A percentile compares a stretch with the other conserved stretches of the same genome.
phyloP scores from a whole-genome alignment of 2,888 invertebrate species.

The Clistopyga incitator region DNA sequence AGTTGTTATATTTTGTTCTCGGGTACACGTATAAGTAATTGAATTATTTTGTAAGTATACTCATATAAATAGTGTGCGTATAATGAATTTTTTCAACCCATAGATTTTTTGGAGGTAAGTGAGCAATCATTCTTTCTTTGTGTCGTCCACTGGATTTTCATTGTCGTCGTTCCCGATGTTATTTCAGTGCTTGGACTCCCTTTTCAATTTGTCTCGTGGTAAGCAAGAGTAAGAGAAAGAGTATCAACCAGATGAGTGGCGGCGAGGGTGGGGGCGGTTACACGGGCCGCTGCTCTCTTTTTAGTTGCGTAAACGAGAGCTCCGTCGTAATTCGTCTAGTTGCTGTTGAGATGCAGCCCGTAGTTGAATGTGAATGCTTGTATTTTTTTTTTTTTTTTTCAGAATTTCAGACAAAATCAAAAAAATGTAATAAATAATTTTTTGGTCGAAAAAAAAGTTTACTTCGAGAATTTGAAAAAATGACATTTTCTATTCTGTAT shows the following conservation, averaged over 20 bases:
- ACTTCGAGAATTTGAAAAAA: too few species aligned
- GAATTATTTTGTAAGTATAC: too few species aligned
- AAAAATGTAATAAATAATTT: too few species aligned
- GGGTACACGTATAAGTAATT: too few species aligned
- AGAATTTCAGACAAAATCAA: too few species aligned
- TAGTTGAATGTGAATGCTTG: not conserved
- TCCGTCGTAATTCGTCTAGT: constrained; percentile 56
- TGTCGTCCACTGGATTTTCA: constrained; percentile 35
- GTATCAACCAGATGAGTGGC: not conserved
- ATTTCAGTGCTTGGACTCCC: constrained; percentile 58
- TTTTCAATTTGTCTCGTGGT: constrained; percentile 64
- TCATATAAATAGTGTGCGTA: not conserved
- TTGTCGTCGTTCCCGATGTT: constrained; percentile 38
- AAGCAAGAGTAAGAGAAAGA: constrained; percentile 34
- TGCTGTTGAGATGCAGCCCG: constrained; percentile 18
- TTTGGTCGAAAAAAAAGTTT: too few species aligned
- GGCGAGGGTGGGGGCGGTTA: not conserved
- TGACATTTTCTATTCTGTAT: too few species aligned
- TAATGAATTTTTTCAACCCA: not conserved
- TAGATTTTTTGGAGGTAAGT: not conserved
- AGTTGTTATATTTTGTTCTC: too few species aligned
- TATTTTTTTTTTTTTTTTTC: too few species aligned
- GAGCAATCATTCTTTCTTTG: constrained; percentile 58
- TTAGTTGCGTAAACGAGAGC: constrained; percentile 42
- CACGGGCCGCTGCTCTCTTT: constrained; percentile 27